Conservation (phyloP, 1,140 invertebrate genomes). For the Scaptomyza hsui region DNA sequence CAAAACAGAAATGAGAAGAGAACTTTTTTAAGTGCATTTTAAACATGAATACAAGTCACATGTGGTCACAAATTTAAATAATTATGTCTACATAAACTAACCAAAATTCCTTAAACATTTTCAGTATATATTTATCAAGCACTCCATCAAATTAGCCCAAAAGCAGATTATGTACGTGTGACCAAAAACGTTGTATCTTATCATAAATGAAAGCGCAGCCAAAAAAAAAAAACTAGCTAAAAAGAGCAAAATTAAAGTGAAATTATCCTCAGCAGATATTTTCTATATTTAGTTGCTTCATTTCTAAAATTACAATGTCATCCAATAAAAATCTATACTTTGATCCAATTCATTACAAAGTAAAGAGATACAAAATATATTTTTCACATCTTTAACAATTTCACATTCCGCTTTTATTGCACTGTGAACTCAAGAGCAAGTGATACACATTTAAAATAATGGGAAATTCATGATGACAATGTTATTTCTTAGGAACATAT, state of each 20-base stretch:
- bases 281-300: no score
- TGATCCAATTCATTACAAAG: no score
- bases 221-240: no score
- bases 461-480: slow-evolving; percentile 63
- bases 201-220: not conserved
- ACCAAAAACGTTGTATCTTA: slow-evolving; percentile 19
- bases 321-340: no score
- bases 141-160: slow-evolving; percentile 20
- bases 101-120: not conserved
- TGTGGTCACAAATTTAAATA: slow-evolving; percentile 19
- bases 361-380: not conserved
- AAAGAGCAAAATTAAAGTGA: no score
- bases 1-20: not conserved
- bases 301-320: no score
- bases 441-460: slow-evolving; percentile 19
- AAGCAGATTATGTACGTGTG: slow-evolving; percentile 8
- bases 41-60: slow-evolving; percentile 13
- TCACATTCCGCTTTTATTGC: slow-evolving; percentile 9
- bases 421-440: not conserved
- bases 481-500: slow-evolving; percentile 66
- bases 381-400: not conserved
- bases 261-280: no score
- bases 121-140: not conserved
- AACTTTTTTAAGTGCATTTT: not conserved
- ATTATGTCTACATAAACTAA: slow-evolving; percentile 1